Conservation (phyloP, 2,888 invertebrate species). For the Bimastos eiseni region DNA sequence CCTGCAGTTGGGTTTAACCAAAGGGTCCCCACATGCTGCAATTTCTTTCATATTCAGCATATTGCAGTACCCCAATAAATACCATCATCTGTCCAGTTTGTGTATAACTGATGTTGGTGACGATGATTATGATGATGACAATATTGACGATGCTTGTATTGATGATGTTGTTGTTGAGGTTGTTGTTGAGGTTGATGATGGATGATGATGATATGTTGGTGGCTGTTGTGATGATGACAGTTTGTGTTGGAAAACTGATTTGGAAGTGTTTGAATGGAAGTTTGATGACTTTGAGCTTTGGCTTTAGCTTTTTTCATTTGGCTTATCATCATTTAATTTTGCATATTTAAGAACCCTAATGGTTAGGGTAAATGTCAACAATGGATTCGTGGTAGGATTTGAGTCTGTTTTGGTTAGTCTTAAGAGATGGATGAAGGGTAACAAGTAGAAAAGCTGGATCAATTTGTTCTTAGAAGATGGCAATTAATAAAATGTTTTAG, state of each 20-base stretch:
- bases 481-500: slow-evolving; percentile 49
- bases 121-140: not conserved
- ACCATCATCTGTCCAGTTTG: not conserved
- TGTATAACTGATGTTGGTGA: not conserved
- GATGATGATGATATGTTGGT: not conserved
- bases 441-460: not conserved
- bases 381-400: not conserved
- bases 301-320: not conserved
- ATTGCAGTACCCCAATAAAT: too few relatives aligned
- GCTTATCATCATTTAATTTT: not conserved
- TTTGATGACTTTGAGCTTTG: not conserved
- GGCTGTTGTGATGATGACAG: not conserved
- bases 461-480: not conserved
- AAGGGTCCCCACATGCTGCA: not conserved
- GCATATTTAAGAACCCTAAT: not conserved
- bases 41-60: not conserved
- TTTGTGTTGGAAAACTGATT: not conserved
- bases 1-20: not conserved
- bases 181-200: too few relatives aligned
- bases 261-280: not conserved
- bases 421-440: not conserved
- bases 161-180: too few relatives aligned
- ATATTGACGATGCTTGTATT: not conserved
- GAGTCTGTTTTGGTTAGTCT: not conserved
- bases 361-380: not conserved